Base-by-base conservation (phyloP, 2,113 vertebrate species). In the Colistium nudipinnis region DNA sequence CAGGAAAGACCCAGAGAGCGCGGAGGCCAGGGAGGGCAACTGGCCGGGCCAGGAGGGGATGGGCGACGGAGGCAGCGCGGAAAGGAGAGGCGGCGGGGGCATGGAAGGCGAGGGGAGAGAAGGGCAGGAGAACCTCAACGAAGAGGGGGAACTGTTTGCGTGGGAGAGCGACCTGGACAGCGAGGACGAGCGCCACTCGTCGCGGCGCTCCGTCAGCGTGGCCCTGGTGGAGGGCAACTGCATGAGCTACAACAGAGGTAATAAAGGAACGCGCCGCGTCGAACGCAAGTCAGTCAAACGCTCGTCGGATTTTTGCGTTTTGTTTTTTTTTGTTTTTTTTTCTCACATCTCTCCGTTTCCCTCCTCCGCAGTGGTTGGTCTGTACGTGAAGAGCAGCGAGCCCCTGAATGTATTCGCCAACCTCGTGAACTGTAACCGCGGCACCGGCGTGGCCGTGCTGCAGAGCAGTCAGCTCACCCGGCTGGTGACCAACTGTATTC, bases 151-250 rank as follows among this genome's bases (percentile, higher is more conserved):
- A 1, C 81, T 93, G 57, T 84, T 93, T 51, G 93, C 87, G 0
- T 94, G 94, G 95, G 97, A 97, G 80, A 94, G 93, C 0, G 93
- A 97, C 38, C 81, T 94, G 31, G 94, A 95, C 63, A 96, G 94
- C 0, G 94, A 97, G 7, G 96, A 96, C 0, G 94, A 96, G 68
- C 83, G 90, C 19, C 84, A 77, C 20, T 91, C 92, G 0, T 87
- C 93, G 28, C 91, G 88, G 4, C 88, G 80, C 8, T 91, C 93
- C 7, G 65, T 96, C 89, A 94, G 91, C 0, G 80, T 94, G 35
- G 95, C 95, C 0, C 92, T 98, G 0, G 90, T 97, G 43, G 95
- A 97, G 84, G 91, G 93, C 25, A 98, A 98, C 91, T 94, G 93
- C 72, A 93, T 96, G 76, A 96, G 89, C 77, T 93, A 93, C 89